Evolutionary conservation across 2,888 invertebrate species (phyloP).

Genomic region (Megalurothrips usitatus): DNA sequence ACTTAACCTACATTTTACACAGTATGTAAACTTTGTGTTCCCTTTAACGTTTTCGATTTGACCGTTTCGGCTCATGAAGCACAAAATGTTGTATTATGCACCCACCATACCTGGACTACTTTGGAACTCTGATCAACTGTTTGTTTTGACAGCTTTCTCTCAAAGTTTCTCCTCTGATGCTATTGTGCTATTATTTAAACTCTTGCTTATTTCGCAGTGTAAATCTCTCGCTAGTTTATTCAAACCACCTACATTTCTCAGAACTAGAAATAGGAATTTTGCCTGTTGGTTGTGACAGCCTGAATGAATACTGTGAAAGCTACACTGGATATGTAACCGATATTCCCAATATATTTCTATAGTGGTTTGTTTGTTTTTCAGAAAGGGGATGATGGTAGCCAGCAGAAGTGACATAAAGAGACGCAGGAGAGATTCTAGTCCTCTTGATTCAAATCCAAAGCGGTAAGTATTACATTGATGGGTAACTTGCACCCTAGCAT

Average conservation of each 20-base stretch:
- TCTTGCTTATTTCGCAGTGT: no score
- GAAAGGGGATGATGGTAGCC: slow-evolving; percentile 43
- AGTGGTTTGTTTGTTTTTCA: not conserved
- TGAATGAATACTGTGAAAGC: not conserved
- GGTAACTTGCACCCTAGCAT: no score
- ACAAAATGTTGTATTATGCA: no score
- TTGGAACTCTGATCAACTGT: no score
- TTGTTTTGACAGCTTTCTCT: no score
- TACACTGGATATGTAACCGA: not conserved
- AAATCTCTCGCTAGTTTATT: no score
- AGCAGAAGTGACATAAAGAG: slow-evolving; percentile 46
- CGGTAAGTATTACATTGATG: slow-evolving; percentile 42
- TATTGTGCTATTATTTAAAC: not conserved
- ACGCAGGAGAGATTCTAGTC: slow-evolving; percentile 46
- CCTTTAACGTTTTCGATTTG: no score
- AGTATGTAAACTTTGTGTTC: not conserved
- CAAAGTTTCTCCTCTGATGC: not conserved
- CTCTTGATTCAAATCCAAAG: slow-evolving; percentile 47
- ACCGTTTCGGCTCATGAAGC: no score
- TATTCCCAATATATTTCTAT: not conserved
- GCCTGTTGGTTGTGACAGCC: not conserved
- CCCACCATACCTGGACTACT: no score
- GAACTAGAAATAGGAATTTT: not conserved
- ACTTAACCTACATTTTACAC: slow-evolving; percentile 6
- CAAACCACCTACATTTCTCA: not conserved